phyloP scores from a whole-genome alignment of 2,797 vertebrate species.

The Parotocinclus haroldoi region DNA sequence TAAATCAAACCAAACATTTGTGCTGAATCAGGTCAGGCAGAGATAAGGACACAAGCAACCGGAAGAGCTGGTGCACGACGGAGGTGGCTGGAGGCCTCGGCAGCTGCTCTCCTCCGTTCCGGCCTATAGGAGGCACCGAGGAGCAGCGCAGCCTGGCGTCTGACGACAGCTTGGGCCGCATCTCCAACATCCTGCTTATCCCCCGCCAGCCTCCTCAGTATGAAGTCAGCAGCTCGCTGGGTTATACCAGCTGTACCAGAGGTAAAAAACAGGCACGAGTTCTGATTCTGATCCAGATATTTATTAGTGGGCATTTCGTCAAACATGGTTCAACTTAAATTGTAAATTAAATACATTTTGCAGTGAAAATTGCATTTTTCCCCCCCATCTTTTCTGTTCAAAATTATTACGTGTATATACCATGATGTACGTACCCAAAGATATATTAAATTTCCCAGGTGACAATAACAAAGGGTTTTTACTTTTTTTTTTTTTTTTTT shows the following conservation, averaged over 20 bases:
- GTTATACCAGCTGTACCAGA: conserved; percentile 88
- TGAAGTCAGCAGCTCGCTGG: conserved; percentile 96
- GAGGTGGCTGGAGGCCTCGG: conserved; percentile 72
- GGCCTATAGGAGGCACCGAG: conserved; percentile 69
- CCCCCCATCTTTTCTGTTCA: too few relatives aligned
- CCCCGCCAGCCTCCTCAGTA: conserved; percentile 84
- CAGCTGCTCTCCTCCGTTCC: conserved; percentile 75
- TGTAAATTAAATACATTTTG: too few relatives aligned
- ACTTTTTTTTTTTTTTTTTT: too few relatives aligned
- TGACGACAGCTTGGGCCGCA: conserved; percentile 88
- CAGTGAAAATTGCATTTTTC: too few relatives aligned
- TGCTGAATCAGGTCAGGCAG: conserved; percentile 67
- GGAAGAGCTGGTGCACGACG: conserved; percentile 87
- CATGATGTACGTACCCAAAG: too few relatives aligned
- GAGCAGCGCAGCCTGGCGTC: conserved; percentile 92
- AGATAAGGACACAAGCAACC: conserved; percentile 74
- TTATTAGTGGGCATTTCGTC: too few relatives aligned
- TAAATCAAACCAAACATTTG: not conserved
- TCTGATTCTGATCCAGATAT: too few relatives aligned
- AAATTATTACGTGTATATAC: too few relatives aligned
- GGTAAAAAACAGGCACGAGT: conserved; percentile 62
- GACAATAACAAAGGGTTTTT: too few relatives aligned
- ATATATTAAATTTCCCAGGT: too few relatives aligned
- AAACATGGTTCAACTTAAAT: too few relatives aligned
- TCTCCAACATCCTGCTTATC: conserved; percentile 90